A percentile compares a stretch with the other conserved stretches of the same genome.
These are phyloP conservation scores for Cataglyphis altisquamis DNA, from an alignment of 2,888 invertebrate genomes.

Conservation along the genomic window DNA sequence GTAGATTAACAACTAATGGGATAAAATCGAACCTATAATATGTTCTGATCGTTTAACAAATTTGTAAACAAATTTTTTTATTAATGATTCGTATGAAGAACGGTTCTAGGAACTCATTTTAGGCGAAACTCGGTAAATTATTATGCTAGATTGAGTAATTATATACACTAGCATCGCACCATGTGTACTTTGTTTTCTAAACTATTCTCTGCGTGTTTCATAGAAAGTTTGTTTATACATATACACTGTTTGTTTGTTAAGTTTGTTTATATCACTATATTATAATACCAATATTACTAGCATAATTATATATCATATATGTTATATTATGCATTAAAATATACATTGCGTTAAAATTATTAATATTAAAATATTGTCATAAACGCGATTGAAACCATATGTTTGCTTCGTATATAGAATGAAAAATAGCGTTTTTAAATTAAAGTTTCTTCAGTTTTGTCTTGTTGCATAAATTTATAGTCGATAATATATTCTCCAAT, in stretches of 20 bases:
- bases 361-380: neutral
- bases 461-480: constrained; percentile 8
- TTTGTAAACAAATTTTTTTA: neutral
- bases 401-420: neutral
- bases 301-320: neutral
- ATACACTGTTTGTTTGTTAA: neutral
- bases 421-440: neutral
- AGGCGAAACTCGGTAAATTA: neutral
- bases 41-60: neutral
- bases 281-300: neutral
- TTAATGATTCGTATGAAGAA: neutral
- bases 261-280: neutral
- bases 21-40: neutral
- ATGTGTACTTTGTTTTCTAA: neutral
- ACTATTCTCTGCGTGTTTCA: neutral
- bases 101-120: neutral
- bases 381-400: neutral
- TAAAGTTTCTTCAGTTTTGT: neutral
- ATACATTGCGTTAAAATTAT: neutral
- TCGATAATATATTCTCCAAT: neutral
- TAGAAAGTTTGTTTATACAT: neutral
- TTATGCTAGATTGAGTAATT: neutral
- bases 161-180: neutral
- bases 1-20: neutral
- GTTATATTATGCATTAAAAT: neutral